These are phyloP conservation scores for Liolophura sinensis DNA, from an alignment of 1,140 invertebrate species.

Conservation along the genomic window DNA sequence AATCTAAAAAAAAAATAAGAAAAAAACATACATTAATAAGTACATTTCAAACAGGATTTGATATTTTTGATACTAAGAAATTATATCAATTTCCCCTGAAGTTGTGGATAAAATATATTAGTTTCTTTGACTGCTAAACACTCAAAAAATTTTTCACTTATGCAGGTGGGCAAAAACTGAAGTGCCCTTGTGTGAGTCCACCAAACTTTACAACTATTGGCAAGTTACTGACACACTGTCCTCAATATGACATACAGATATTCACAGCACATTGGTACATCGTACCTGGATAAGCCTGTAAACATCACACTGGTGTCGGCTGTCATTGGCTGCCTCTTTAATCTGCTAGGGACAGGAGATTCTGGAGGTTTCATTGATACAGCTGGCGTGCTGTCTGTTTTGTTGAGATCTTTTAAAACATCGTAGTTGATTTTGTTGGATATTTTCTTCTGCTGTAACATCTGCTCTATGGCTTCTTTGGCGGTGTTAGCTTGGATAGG, in stretches of 20 bases:
- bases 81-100: no score
- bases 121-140: no score
- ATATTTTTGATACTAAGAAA: neutral
- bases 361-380: slow-evolving; percentile 11
- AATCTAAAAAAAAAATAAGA: slow-evolving; percentile 13
- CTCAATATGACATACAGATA: neutral
- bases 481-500: slow-evolving; percentile 71
- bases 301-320: neutral
- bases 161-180: no score
- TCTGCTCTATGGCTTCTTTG: slow-evolving; percentile 89
- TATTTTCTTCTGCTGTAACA: slow-evolving; percentile 92
- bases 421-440: slow-evolving; percentile 98
- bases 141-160: no score
- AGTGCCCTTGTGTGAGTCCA: no score
- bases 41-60: neutral
- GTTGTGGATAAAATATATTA: no score
- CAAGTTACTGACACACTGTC: neutral
- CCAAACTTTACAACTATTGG: no score
- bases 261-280: neutral
- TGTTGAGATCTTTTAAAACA: slow-evolving; percentile 79
- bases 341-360: neutral
- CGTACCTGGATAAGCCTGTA: neutral
- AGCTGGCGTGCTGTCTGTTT: slow-evolving; percentile 9
- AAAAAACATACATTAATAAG: neutral
- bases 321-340: neutral